Conservation (phyloP, 2,888 invertebrate genomes). For the Pyrrhia umbra region DNA sequence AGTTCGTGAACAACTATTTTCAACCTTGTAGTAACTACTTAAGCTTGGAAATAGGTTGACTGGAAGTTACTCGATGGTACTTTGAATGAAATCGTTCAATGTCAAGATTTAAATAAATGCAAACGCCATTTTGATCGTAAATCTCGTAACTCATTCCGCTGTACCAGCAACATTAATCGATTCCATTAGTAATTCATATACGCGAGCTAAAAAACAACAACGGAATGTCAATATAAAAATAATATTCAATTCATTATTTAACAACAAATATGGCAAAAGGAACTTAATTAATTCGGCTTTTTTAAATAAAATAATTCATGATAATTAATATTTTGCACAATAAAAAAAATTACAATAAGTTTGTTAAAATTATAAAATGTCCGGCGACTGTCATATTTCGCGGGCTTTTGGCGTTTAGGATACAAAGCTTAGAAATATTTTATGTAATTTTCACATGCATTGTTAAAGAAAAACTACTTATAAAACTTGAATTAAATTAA, state of each 20-base stretch:
- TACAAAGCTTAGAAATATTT: no score
- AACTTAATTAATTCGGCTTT: constrained; percentile 12
- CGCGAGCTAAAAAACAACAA: constrained; percentile 1
- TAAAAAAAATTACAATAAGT: neutral
- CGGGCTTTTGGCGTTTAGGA: no score
- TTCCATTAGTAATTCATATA: constrained; percentile 8
- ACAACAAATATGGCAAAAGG: constrained; percentile 29
- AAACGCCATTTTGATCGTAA: neutral
- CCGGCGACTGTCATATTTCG: no score
- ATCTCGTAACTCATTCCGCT: neutral
- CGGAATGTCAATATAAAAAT: constrained; percentile 37
- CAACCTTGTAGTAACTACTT: neutral
- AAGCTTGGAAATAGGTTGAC: neutral
- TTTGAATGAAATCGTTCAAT: constrained; percentile 22
- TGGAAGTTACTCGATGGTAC: neutral
- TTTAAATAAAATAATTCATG: constrained; percentile 4
- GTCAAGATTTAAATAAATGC: neutral
- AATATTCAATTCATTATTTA: constrained; percentile 9
- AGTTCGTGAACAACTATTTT: neutral
- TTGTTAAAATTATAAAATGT: neutral
- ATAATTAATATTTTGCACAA: constrained; percentile 2
- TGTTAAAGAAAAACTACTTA: no score
- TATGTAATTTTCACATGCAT: no score
- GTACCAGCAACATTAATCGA: neutral
- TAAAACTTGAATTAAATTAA: no score